Evolutionary conservation across 1,140 invertebrate genomes (phyloP).

Genomic region (Amphibalanus amphitrite): DNA sequence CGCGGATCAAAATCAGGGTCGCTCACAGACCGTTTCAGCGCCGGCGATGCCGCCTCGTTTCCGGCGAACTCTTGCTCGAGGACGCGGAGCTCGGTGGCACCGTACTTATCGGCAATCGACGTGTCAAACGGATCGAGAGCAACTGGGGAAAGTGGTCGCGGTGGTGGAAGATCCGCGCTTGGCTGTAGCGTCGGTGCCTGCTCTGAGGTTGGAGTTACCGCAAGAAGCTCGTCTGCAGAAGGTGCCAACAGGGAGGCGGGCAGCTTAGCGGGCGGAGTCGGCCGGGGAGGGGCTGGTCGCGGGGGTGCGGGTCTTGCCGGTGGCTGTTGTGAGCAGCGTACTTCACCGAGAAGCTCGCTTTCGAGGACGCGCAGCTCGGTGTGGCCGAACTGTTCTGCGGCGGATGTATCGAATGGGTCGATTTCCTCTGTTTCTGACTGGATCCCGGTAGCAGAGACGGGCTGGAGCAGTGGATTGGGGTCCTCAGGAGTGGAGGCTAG

Average conservation of each 20-base stretch:
- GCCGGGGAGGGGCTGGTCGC: not conserved
- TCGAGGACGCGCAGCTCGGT: conserved; percentile 54
- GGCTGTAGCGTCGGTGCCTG: not conserved
- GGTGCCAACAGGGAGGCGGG: no score
- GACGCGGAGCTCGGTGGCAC: conserved; percentile 17
- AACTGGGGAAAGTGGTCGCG: not conserved
- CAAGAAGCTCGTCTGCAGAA: not conserved
- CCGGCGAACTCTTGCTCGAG: conserved; percentile 11
- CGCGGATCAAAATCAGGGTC: not conserved
- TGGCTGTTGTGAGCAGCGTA: not conserved
- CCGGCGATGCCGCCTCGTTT: not conserved
- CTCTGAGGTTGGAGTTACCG: not conserved
- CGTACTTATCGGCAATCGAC: conserved; percentile 40
- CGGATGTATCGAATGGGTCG: conserved; percentile 70
- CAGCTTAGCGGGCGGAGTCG: no score
- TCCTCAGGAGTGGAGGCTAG: not conserved
- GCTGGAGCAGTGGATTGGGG: not conserved
- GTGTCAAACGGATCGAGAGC: conserved; percentile 67
- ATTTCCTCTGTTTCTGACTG: conserved; percentile 27
- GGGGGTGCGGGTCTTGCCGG: not conserved
- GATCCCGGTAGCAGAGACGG: not conserved
- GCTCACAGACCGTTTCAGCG: not conserved
- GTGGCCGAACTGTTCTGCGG: conserved; percentile 46
- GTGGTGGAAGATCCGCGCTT: not conserved
- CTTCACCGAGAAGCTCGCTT: conserved; percentile 31